Evolutionary conservation across 2,797 vertebrate genomes (phyloP), one percentile per base, ranked within the genome.

Genomic region (Tolypeutes matacus): DNA sequence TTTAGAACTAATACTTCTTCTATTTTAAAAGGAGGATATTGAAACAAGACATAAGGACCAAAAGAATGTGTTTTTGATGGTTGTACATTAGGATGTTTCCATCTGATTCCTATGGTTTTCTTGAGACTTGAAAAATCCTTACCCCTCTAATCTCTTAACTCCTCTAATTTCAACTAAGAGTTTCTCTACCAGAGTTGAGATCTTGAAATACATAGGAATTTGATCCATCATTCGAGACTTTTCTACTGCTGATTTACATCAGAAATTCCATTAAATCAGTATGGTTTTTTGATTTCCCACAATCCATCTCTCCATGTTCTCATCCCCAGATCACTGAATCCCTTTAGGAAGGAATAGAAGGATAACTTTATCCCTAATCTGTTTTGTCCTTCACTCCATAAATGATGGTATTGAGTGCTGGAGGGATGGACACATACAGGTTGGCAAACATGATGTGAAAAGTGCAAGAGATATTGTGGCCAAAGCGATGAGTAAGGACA

Each of bases 251-350:
- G 72, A 77, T 34, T 70, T 83, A 64, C 18, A 27, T 84, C 64
- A 78, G 10, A 70, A 84, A 92, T 46, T 78, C 53, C 84, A 53
- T 72, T 84, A 84, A 92, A 78, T 53, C 31, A 70, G 18, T 42
- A 62, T 64, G 42, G 83, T 77, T 83, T n/a, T 51, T 82, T 87
- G 29, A n/a, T n/a, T n/a, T n/a, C n/a, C n/a, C n/a, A n/a, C n/a
- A n/a, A n/a, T n/a, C n/a, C n/a, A n/a, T n/a, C n/a, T n/a, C n/a
- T n/a, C n/a, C n/a, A n/a, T n/a, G n/a, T n/a, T n/a, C n/a, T n/a
- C n/a, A n/a, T n/a, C n/a, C n/a, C n/a, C n/a, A n/a, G n/a, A n/a
- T n/a, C n/a, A n/a, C n/a, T n/a, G n/a, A n/a, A n/a, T n/a, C n/a
- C n/a, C n/a, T n/a, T n/a, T n/a, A n/a, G n/a, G n/a, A n/a, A n/a